phyloP scores from a whole-genome alignment of 2,113 vertebrate species.

The Dromiciops gliroides region DNA sequence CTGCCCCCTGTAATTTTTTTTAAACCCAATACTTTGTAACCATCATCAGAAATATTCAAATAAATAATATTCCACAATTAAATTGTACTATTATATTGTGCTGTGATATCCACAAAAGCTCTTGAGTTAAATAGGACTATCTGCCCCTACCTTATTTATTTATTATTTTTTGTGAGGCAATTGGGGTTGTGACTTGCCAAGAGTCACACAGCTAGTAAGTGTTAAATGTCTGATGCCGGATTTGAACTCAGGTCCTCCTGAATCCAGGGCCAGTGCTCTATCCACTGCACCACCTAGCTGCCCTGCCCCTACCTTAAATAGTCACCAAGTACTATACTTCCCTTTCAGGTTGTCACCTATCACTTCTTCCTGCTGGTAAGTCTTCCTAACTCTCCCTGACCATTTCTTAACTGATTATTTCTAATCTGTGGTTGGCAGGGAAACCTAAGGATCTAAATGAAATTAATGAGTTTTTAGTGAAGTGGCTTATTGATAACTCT shows the following conservation, averaged over 20 bases:
- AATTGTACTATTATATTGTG: not conserved
- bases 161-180: no score
- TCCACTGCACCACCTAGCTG: no score
- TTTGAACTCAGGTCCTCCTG: no score
- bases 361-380: not conserved
- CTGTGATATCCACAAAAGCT: not conserved
- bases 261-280: no score
- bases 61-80: no score
- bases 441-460: not conserved
- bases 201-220: no score
- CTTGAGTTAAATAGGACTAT: not conserved
- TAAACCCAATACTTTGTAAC: no score
- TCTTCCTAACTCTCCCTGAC: not conserved
- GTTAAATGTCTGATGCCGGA: no score
- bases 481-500: not conserved
- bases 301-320: no score
- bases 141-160: not conserved
- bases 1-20: no score
- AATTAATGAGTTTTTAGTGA: not conserved
- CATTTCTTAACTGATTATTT: not conserved
- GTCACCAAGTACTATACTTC: not conserved
- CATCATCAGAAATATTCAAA: no score
- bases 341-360: not conserved
- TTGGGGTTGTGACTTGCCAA: no score
- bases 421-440: not conserved